Evolutionary conservation across 2,797 vertebrate species (phyloP).

Genomic region (Gastrophryne carolinensis): DNA sequence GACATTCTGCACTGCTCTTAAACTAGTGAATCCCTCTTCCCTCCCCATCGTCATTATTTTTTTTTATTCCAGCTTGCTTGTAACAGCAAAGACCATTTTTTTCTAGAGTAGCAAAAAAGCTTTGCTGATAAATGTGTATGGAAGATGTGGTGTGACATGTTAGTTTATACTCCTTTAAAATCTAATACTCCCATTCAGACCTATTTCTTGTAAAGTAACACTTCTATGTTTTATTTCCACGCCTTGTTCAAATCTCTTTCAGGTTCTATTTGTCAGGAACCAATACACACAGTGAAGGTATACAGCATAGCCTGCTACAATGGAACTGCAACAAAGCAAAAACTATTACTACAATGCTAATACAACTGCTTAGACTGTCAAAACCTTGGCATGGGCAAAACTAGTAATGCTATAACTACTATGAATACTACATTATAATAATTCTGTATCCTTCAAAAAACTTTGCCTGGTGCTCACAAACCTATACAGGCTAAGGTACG

Average conservation of each 20-base stretch:
- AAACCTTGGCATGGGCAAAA: too few species aligned
- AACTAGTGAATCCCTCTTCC: neutral
- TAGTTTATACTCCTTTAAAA: constrained; percentile 56
- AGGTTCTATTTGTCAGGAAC: neutral
- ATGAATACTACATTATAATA: too few species aligned
- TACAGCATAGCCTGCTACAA: neutral
- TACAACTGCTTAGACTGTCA: too few species aligned
- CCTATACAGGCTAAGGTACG: too few species aligned
- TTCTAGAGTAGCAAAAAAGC: neutral
- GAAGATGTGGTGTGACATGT: constrained; percentile 53
- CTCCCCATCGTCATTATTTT: too few species aligned
- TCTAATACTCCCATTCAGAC: constrained; percentile 37
- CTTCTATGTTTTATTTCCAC: neutral
- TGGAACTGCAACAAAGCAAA: neutral
- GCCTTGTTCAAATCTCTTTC: neutral
- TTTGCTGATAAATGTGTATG: constrained; percentile 42
- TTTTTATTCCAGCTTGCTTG: neutral
- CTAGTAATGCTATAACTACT: too few species aligned
- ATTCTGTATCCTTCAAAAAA: too few species aligned
- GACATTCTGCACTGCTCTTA: constrained; percentile 26
- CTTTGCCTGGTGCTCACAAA: too few species aligned
- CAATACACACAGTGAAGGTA: neutral
- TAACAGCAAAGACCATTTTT: neutral
- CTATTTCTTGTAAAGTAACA: neutral
- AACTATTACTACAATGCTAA: too few species aligned